Evolutionary conservation across 2,888 invertebrate species (phyloP).

Genomic region (Orthosia cruda): DNA sequence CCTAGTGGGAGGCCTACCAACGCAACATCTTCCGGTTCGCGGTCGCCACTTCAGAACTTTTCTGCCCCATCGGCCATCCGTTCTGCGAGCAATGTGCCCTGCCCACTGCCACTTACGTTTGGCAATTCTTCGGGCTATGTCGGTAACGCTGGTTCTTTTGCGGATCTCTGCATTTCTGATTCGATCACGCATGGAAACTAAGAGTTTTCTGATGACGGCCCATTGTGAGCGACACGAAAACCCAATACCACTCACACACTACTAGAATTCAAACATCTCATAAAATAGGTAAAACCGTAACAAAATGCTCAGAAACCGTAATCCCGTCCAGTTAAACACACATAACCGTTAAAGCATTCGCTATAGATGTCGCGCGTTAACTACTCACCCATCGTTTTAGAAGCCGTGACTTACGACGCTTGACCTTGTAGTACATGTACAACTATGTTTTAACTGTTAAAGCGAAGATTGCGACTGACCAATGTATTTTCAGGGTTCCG

Average conservation of each 20-base stretch:
- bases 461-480: neutral
- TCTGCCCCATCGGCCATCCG: too few species aligned
- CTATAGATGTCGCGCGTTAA: constrained; percentile 40
- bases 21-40: too few species aligned
- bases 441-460: neutral
- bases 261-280: constrained; percentile 11
- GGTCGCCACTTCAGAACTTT: too few species aligned
- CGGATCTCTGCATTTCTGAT: too few species aligned
- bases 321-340: constrained; percentile 43
- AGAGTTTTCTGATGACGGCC: too few species aligned
- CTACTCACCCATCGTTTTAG: constrained; percentile 41
- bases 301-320: constrained; percentile 40
- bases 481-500: too few species aligned
- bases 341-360: constrained; percentile 50
- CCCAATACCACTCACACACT: neutral
- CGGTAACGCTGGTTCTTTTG: too few species aligned
- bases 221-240: neutral
- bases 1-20: too few species aligned
- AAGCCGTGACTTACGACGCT: constrained; percentile 37
- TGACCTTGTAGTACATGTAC: constrained; percentile 30
- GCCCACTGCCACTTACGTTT: too few species aligned
- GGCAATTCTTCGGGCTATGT: too few species aligned
- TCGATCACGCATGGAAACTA: too few species aligned
- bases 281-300: constrained; percentile 31
- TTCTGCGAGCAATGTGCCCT: too few species aligned